phyloP scores from a whole-genome alignment of 2,888 invertebrate genomes.

The Lysandra bellargus region DNA sequence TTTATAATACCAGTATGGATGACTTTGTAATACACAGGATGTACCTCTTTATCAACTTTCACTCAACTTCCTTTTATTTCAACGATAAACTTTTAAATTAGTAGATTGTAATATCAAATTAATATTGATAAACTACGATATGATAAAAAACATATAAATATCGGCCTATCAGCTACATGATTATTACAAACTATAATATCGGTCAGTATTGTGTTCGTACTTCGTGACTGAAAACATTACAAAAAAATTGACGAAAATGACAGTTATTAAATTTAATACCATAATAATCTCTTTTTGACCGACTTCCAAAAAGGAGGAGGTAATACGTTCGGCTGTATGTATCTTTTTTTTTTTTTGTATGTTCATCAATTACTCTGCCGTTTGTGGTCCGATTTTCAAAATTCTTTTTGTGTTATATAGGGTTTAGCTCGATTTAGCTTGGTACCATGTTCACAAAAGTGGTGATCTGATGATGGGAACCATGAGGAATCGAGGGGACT shows the following conservation, averaged over 20 bases:
- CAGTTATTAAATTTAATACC: background rate
- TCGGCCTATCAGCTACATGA: background rate
- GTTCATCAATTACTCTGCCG: too few relatives aligned
- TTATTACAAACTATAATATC: background rate
- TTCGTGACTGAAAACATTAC: background rate
- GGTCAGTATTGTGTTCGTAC: background rate
- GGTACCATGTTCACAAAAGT: too few relatives aligned
- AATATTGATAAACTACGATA: background rate
- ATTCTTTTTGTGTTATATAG: too few relatives aligned
- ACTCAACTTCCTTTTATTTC: background rate
- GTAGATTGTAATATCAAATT: background rate
- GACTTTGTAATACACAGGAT: too few relatives aligned
- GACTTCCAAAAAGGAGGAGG: too few relatives aligned
- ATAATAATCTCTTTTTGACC: background rate
- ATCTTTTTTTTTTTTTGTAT: too few relatives aligned
- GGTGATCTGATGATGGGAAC: too few relatives aligned
- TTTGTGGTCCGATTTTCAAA: too few relatives aligned
- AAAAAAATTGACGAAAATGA: background rate
- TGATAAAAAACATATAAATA: background rate
- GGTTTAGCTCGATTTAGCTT: too few relatives aligned
- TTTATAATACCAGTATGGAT: too few relatives aligned
- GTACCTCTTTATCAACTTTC: background rate
- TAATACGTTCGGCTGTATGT: too few relatives aligned
- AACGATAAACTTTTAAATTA: background rate
- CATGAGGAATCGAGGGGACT: too few relatives aligned